Evolutionary conservation across 2,888 invertebrate species (phyloP), one percentile per base, ranked within the genome.

Genomic region (Pardosa pseudoannulata): DNA sequence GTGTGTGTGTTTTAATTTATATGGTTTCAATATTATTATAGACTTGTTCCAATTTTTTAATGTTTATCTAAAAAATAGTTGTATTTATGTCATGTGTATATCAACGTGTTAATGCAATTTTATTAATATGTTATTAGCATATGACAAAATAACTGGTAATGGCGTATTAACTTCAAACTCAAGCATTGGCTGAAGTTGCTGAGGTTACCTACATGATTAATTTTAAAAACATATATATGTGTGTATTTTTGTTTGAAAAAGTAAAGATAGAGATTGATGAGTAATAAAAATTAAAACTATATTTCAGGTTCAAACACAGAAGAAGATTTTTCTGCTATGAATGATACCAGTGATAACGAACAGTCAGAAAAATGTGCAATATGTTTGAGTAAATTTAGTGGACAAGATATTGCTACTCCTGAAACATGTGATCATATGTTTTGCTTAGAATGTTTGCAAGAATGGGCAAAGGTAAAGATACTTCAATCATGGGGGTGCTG

Each of bases 311-410:
- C 67, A n/a, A 73, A 73, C 16, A 36, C 32, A 19, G 41, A 70
- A 41, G 70, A 39, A 16, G 36, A 23, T 19, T 28, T 32, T 9
- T 28, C 41, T 28, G n/a, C 73, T 56, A 13, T 28, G n/a, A 74
- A 75, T 67, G 80, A 80, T 56, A 23, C 56, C 13, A 87, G 80
- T 72, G 87, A 88, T 56, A 95, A 94, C 68, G 95, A 94, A 64
- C 93, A 95, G 89, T 93, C 94, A 0, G 96, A 96, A 90, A 96
- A 95, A 91, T 98, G 98, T 92, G 96, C 98, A 0, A 97, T 98
- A 91, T 98, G 98, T 92, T 92, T 98, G 67, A 92, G 95, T 89
- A 93, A 95, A 71, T 95, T 97, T 90, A 93, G 92, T 27, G 90
- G 90, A 39, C 96, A 97, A 92, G 95, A 96, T 92, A 93, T 97